Evolutionary conservation across 2,797 vertebrate species (phyloP).

Genomic region (Cetoscarus ocellatus): DNA sequence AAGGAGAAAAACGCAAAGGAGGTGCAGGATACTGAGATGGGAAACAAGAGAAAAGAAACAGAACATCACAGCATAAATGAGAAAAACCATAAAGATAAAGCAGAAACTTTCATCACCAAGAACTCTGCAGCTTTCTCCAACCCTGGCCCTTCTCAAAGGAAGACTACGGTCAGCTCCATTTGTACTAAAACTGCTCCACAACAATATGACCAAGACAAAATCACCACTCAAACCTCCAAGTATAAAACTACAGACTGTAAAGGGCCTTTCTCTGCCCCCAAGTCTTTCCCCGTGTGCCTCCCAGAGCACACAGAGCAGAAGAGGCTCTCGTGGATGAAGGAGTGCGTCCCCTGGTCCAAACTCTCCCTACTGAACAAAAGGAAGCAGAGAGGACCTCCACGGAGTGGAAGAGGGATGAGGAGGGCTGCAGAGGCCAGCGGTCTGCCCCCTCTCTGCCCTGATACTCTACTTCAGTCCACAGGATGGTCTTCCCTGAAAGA

Average conservation of each 20-base stretch:
- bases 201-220: neutral
- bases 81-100: neutral
- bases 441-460: constrained; percentile 79
- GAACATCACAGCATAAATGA: neutral
- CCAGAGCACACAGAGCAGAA: constrained; percentile 84
- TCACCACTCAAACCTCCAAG: neutral
- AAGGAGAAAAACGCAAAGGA: neutral
- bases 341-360: constrained; percentile 87
- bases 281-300: constrained; percentile 43
- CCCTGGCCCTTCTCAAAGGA: neutral
- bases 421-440: constrained; percentile 27
- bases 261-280: neutral
- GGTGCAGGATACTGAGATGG: neutral
- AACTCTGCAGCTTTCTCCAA: neutral
- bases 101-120: neutral
- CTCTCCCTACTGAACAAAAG: constrained; percentile 83
- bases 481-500: constrained; percentile 85
- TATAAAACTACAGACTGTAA: neutral
- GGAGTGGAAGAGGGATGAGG: constrained; percentile 60
- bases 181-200: neutral
- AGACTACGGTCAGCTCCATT: neutral
- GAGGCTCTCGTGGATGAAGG: constrained; percentile 89
- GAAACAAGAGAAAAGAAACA: neutral
- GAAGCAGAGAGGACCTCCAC: constrained; percentile 57
- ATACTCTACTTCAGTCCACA: constrained; percentile 82